phyloP scores from a whole-genome alignment of 64 coral and sea anemone genomes.

The Dendronephthya gigantea region DNA sequence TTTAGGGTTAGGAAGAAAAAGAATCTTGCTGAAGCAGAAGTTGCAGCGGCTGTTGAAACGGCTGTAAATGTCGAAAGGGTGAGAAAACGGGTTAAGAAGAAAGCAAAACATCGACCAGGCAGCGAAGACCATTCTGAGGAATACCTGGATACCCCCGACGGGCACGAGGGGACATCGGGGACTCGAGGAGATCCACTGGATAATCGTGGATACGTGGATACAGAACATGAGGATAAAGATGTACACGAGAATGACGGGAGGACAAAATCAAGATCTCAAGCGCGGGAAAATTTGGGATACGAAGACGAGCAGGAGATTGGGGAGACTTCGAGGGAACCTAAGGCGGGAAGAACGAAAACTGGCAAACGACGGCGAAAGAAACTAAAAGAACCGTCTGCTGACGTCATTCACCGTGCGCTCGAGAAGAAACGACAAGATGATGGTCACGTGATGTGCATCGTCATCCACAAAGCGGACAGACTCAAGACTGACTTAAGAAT shows the following conservation, averaged over 20 bases:
- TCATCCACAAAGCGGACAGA: conserved; percentile 71
- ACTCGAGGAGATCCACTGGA: neutral
- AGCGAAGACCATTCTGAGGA: neutral
- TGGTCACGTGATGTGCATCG: conserved; percentile 66
- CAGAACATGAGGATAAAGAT: conserved; percentile 14
- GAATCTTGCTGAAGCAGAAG: neutral
- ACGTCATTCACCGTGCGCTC: conserved; percentile 3
- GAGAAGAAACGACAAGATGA: conserved; percentile 55
- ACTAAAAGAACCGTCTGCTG: conserved; percentile 26
- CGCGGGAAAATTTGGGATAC: conserved; percentile 67
- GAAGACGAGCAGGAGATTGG: conserved; percentile 35
- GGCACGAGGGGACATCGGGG: neutral
- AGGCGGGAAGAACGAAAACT: neutral
- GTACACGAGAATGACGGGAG: conserved; percentile 38
- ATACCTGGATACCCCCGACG: neutral
- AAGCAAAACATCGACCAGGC: neutral
- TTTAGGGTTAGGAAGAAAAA: conserved; percentile 3
- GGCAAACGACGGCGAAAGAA: neutral
- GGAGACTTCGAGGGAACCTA: neutral
- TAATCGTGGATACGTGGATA: neutral
- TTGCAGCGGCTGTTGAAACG: neutral
- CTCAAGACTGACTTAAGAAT: conserved; percentile 75
- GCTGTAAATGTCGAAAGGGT: neutral
- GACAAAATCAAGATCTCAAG: conserved; percentile 65
- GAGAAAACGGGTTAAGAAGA: neutral